Evolutionary conservation across 1,140 invertebrate species (phyloP).

Genomic region (Archegozetes longisetosus): DNA sequence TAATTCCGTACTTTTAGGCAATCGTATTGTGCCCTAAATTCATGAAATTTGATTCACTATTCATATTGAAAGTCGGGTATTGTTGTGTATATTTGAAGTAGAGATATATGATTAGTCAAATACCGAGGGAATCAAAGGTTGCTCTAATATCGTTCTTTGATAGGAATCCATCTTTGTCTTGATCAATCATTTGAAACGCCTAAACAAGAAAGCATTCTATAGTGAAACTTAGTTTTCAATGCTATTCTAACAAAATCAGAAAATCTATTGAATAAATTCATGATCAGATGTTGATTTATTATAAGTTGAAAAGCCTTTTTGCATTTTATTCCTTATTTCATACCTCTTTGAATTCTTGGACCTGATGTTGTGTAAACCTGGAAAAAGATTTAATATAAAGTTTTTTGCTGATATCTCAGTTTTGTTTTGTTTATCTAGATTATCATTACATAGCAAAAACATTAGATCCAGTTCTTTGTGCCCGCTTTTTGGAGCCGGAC

Average conservation of each 20-base stretch:
- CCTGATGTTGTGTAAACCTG: conserved; percentile 72
- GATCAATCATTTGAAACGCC: conserved; percentile 96
- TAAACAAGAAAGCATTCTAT: conserved; percentile 26
- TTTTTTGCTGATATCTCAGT: not conserved
- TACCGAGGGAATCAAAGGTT: conserved; percentile 84
- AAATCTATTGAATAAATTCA: not conserved
- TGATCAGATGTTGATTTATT: too few relatives aligned
- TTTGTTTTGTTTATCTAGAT: not conserved
- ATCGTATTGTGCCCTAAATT: too few relatives aligned
- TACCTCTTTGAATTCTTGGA: conserved; percentile 89
- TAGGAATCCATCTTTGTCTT: conserved; percentile 94
- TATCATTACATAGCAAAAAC: conserved; percentile 77
- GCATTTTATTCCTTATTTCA: conserved; percentile 20
- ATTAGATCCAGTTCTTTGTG: conserved; percentile 70
- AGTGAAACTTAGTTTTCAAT: not conserved
- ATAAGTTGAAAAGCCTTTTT: too few relatives aligned
- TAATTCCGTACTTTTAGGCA: too few relatives aligned
- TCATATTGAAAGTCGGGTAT: not conserved
- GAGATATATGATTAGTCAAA: conserved; percentile 13
- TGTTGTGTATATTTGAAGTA: not conserved
- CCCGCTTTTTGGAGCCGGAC: conserved; percentile 39
- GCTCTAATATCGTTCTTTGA: conserved; percentile 86
- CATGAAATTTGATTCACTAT: too few relatives aligned
- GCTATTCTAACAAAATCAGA: not conserved
- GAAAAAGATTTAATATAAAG: not conserved